Percentiles rank a stretch among this genome's conserved stretches.
Conservation (phyloP, 2,888 invertebrate species). For the Lamproptera curius region DNA sequence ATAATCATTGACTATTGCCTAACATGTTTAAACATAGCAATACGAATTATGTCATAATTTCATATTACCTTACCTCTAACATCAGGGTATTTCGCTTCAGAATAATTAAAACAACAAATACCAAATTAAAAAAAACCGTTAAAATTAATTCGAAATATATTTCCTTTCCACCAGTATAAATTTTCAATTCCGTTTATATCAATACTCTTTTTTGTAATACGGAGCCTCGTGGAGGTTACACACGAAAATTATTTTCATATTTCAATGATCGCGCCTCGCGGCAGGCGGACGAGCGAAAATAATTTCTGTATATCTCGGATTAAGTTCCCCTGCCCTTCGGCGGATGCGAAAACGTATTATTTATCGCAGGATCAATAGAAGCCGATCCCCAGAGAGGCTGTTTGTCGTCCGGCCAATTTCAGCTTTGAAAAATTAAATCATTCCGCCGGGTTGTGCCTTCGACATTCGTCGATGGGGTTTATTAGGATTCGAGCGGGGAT, state of each 20-base stretch:
- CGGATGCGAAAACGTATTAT: conserved; percentile 8
- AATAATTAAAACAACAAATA: no score
- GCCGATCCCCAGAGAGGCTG: conserved; percentile 9
- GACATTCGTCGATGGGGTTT: conserved; percentile 19
- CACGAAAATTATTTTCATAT: not conserved
- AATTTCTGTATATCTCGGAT: conserved; percentile 6
- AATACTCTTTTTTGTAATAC: not conserved
- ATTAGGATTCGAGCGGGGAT: conserved; percentile 16
- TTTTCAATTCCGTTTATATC: not conserved
- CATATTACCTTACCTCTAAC: no score
- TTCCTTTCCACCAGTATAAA: no score
- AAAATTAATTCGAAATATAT: no score
- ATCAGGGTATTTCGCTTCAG: no score
- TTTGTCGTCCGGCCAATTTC: conserved; percentile 17
- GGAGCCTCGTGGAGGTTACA: not conserved
- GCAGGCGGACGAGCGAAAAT: not conserved
- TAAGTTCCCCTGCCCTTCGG: not conserved
- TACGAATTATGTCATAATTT: no score
- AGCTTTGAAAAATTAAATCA: conserved; percentile 22
- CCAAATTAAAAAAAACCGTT: no score
- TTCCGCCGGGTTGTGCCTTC: conserved; percentile 16
- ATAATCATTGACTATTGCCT: no score
- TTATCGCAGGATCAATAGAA: conserved; percentile 14
- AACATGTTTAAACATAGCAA: no score
- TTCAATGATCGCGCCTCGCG: not conserved